These are phyloP conservation scores for Gobio occitaniae DNA, from an alignment of 2,797 vertebrate species.

Conservation along the genomic window DNA sequence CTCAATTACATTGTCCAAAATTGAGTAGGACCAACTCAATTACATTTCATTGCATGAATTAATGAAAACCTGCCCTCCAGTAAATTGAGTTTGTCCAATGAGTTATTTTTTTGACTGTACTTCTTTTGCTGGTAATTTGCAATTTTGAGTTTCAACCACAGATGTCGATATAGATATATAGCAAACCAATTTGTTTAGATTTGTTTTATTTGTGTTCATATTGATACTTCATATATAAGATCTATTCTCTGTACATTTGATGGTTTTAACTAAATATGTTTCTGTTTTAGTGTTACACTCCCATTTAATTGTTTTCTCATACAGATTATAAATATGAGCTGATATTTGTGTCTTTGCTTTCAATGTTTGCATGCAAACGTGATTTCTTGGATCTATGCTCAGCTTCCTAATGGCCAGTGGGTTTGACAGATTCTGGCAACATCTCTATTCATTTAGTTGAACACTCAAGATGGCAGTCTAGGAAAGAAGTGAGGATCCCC, in stretches of 20 bases:
- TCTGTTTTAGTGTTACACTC: not conserved
- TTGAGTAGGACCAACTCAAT: too few relatives aligned
- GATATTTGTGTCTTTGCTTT: not conserved
- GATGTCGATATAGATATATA: not conserved
- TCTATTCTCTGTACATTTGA: not conserved
- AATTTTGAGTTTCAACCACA: not conserved
- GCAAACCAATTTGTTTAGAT: not conserved
- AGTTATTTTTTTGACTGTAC: too few relatives aligned
- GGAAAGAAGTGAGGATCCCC: slow-evolving; percentile 9
- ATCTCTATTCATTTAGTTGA: slow-evolving; percentile 10
- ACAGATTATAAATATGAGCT: not conserved
- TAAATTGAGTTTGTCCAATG: too few relatives aligned
- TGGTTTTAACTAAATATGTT: not conserved
- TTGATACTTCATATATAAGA: not conserved
- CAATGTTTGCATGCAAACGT: not conserved
- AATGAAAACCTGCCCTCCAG: too few relatives aligned
- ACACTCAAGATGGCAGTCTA: not conserved
- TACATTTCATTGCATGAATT: too few relatives aligned
- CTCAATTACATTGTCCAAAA: too few relatives aligned
- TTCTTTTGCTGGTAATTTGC: not conserved
- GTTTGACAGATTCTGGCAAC: slow-evolving; percentile 6
- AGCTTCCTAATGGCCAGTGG: not conserved
- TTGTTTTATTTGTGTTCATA: not conserved
- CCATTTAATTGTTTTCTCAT: not conserved
- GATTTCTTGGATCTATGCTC: slow-evolving; percentile 3